Conservation (phyloP, 2,113 vertebrate genomes). For the Lophius piscatorius region DNA sequence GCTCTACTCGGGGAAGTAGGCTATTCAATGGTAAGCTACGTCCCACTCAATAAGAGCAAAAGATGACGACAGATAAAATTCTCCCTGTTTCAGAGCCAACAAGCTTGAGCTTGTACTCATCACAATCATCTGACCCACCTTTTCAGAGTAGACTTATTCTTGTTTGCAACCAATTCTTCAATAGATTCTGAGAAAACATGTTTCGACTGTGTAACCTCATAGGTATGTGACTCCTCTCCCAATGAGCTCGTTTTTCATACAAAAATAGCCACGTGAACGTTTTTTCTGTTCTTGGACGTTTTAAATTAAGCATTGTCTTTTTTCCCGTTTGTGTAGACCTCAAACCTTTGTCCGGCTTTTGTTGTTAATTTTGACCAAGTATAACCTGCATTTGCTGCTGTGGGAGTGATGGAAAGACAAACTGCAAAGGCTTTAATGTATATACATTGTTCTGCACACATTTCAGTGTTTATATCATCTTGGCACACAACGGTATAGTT, state of each 20-base stretch:
- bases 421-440: conserved; percentile 37
- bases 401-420: conserved; percentile 20
- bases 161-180: conserved; percentile 19
- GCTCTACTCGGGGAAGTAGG: conserved; percentile 49
- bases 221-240: conserved; percentile 40
- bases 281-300: conserved; percentile 54
- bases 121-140: conserved; percentile 46
- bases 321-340: conserved; percentile 16
- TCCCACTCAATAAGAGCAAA: conserved; percentile 64
- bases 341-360: conserved; percentile 47
- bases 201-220: conserved; percentile 41
- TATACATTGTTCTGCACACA: conserved; percentile 45
- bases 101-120: conserved; percentile 36
- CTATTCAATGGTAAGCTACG: conserved; percentile 50
- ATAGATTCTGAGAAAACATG: conserved; percentile 22
- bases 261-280: conserved; percentile 40
- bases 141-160: background rate
- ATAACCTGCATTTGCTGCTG: conserved; percentile 1
- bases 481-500: conserved; percentile 30
- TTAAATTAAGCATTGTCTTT: conserved; percentile 34
- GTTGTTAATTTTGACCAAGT: conserved; percentile 54
- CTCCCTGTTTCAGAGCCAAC: conserved; percentile 30
- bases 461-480: conserved; percentile 50
- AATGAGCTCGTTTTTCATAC: conserved; percentile 26
- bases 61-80: conserved; percentile 53